Conservation (phyloP, 2,113 vertebrate species). For the Agapornis roseicollis region DNA sequence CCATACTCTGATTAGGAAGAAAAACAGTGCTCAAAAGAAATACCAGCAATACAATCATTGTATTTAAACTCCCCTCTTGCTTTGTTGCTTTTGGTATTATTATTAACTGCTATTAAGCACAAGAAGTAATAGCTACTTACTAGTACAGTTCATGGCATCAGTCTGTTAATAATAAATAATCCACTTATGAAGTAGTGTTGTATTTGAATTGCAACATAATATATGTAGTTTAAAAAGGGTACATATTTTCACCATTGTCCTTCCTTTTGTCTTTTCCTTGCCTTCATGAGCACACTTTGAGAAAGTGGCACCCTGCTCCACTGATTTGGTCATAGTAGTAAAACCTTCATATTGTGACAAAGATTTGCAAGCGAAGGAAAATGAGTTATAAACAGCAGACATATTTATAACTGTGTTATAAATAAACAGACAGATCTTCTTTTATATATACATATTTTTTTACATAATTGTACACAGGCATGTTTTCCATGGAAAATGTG, state of each 20-base stretch:
- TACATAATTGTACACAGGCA: rapidly evolving
- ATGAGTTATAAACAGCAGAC: not conserved
- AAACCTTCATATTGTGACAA: not conserved
- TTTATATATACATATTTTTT: not conserved
- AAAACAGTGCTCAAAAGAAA: not conserved
- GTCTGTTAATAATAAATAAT: not conserved
- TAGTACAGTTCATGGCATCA: not conserved
- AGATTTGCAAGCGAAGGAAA: not conserved
- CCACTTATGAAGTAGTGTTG: not conserved
- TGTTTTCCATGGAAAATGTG: not conserved
- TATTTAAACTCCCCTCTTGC: not conserved
- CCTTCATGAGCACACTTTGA: not conserved
- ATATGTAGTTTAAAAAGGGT: not conserved
- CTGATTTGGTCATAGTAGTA: not conserved
- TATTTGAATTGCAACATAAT: not conserved
- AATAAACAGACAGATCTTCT: not conserved
- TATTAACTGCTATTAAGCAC: not conserved
- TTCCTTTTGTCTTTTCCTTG: not conserved
- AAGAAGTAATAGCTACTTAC: not conserved
- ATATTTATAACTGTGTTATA: not conserved
- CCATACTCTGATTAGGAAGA: not conserved
- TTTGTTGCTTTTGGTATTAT: not conserved
- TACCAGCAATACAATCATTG: not conserved
- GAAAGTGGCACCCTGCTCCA: not conserved
- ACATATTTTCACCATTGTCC: not conserved